Base-by-base conservation (phyloP, 2,797 vertebrate genomes). In the Numenius phaeopus region DNA sequence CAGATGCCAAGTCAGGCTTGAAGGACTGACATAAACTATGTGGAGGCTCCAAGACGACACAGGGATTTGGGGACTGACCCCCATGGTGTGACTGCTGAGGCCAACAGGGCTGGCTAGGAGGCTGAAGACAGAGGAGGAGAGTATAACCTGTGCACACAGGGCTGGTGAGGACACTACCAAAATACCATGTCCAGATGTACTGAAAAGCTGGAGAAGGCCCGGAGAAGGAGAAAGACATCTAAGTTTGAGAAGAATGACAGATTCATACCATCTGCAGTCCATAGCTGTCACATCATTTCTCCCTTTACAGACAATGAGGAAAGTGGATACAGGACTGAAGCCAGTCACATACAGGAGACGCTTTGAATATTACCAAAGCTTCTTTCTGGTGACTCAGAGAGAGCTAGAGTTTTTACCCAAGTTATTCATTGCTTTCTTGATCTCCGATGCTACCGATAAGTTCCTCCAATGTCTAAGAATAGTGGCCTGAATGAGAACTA, bases 341-440 rank as follows among this genome's bases (percentile, higher is more conserved):
- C 1, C 46, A 44, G 32, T 55, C n/a, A 27, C 37, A 8, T 10
- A 7, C 20, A 34, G 15, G 40, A 87, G 39, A 49, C 22, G 3
- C 5, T 67, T 30, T 64, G 49, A 77, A 6, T 26, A 34, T 42
- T 59, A 50, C 34, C 34, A n/a, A 34, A 71, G 49, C 62, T 65
- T n/a, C 46, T 76, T 69, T 57, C 50, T 75, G 46, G 32, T 70
- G 46, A 83, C 47, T 87, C 70, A 83, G 64, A 67, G n/a, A 39
- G 34, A 11, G 30, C 4, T 2, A 14, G 21, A 55, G 10, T 37
- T 78, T 86, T 81, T 27, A 46, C 18, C 5, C 0, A 0, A 87
- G 32, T 72, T 67, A 46, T 71, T 90, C 3, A 27, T 50, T 22
- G 10, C 27, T 90, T 87, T 73, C 50, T 58, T 21, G 42, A 66